These are phyloP conservation scores for Mirounga angustirostris DNA, from an alignment of 2,113 vertebrate genomes.

Conservation along the genomic window DNA sequence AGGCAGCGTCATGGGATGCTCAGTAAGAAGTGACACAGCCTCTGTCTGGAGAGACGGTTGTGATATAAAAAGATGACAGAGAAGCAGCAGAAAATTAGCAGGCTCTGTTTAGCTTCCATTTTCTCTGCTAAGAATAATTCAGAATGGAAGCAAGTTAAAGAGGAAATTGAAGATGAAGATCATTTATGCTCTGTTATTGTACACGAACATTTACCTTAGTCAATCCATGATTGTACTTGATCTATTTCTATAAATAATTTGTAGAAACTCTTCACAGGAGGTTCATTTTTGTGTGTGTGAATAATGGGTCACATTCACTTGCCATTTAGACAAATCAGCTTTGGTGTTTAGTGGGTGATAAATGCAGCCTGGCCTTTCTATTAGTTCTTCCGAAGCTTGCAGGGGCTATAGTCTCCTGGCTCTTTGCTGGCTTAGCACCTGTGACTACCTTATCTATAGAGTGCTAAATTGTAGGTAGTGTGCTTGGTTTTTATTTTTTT, in stretches of 20 bases:
- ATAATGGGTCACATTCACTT: neutral
- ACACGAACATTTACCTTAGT: constrained; percentile 29
- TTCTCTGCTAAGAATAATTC: neutral
- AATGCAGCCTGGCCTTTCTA: neutral
- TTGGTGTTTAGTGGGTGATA: neutral
- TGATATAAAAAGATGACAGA: neutral
- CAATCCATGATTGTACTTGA: neutral
- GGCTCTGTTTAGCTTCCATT: neutral
- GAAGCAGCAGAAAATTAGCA: neutral
- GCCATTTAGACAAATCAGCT: neutral
- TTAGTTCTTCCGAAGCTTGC: neutral
- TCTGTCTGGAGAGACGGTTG: neutral
- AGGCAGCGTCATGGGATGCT: neutral
- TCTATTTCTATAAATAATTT: constrained; percentile 35
- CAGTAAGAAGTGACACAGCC: neutral
- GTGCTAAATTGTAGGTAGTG: neutral
- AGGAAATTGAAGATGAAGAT: constrained; percentile 10
- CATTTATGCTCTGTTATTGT: neutral
- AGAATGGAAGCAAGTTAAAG: neutral
- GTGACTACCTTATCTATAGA: neutral
- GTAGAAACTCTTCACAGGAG: neutral
- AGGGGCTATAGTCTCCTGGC: neutral
- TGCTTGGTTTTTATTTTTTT: neutral
- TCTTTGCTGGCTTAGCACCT: neutral
- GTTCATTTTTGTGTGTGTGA: neutral